Base-by-base conservation (phyloP, 2,888 invertebrate genomes). In the Oscheius sp. region DNA sequence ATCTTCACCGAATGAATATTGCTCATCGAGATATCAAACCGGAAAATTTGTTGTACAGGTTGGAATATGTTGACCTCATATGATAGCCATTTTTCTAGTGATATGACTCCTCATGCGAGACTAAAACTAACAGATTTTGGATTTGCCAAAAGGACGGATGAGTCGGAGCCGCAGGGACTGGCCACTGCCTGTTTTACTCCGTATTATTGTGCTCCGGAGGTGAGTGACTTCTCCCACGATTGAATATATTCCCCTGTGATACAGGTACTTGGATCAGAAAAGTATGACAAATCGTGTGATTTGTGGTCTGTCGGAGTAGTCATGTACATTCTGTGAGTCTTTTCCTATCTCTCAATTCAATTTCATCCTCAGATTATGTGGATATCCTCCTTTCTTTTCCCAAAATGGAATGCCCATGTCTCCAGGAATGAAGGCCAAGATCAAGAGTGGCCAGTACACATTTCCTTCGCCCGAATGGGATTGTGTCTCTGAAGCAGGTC, bases 121-220 rank as follows among this genome's bases (percentile, higher is more conserved):
- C 92, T 99, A 76, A 99, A 99, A 90, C 90, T 99, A 86, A 99
- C 98, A 0, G 99, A 99, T 91, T 99, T 99, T 90, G 99, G 99
- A 9, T 99, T 99, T 91, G 98, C 99, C 16, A 99, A 99, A 89
- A 95, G 96, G 90, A 95, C 95, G 0, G 88, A 88, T 52, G 85
- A 89, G 43, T 89, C 88, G 18, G 92, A 93, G 21, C 93, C 93
- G 69, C 94, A 95, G 85, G 94, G 95, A 0, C 90, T 99, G 23
- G 95, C 96, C 89, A 99, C 99, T 0, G 98, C 99, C 0, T 99
- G 99, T 89, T 99, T 98, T 88, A 99, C 99, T 12, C 99, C 99
- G 0, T 98, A 99, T 89, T 99, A 99, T 91, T 98, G 97, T 86
- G 96, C 88, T n/a, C 88, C 87, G 1, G 88, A 88, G 76, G 86